Base-by-base conservation (phyloP, 2,797 vertebrate genomes). In the Masticophis lateralis region DNA sequence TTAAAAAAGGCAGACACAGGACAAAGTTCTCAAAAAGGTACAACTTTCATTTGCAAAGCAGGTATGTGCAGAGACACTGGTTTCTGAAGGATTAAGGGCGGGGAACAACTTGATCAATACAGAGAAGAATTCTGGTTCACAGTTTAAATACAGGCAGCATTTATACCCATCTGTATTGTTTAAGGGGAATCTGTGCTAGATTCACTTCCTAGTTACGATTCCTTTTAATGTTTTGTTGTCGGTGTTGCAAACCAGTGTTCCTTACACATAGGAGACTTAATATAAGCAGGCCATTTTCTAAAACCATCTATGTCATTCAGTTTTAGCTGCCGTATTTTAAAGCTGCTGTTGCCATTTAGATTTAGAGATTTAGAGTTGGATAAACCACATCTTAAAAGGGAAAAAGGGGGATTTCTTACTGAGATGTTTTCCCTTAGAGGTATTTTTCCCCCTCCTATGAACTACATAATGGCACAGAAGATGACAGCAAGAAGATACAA, bases 1-100 rank as follows among this genome's bases (percentile, higher is more conserved):
- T 96, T 89, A 32, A 56, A 95, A 95, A 96, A 97, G 95, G 97
- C 97, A 98, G 96, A 98, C 96, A 98, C 87, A 98, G 96, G 97
- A 97, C 97, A 97, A 94, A 92, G 57, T 94, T 55, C 89, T 90
- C 91, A 95, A 95, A 95, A 90, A 94, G 95, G 97, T 93, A 97
- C 92, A 95, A n/a, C 60, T 55, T 53, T 88, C 47, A 20, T 37
- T 55, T 20, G 69, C 16, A 94, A 89, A 93, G 96, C 95, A 97
- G 66, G 94, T 59, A 95, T 18, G 95, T 53, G 37, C 57, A 91
- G 90, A 88, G 90, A 89, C 93, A 88, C 92, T 93, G 92, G 90
- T 91, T 93, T 91, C 43, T 55, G 66, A 86, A 66, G 28, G 13
- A 43, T 4, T 20, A 22, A 7, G n/a, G 55, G 5, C 5, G 9